Percentiles rank a stretch among this genome's conserved stretches.
Evolutionary conservation across 2,888 invertebrate genomes (phyloP).

Genomic region (Drosophila fulvimacula): DNA sequence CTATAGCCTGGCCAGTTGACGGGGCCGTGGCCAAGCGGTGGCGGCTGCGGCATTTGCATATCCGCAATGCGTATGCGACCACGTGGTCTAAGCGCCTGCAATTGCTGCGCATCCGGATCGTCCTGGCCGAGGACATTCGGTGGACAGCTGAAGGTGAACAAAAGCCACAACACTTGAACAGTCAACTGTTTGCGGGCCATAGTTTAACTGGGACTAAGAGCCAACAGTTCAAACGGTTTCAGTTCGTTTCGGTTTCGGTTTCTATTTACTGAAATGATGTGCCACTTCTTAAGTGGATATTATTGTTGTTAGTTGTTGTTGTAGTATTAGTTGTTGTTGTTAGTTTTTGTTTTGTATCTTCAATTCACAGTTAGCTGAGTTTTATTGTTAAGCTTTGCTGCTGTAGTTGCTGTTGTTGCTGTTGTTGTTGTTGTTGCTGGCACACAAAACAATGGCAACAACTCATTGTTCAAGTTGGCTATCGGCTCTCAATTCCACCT

Average conservation of each 20-base stretch:
- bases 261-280: slow-evolving; percentile 63
- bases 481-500: slow-evolving; percentile 45
- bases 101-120: slow-evolving; percentile 51
- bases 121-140: slow-evolving; percentile 20
- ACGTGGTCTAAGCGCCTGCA: slow-evolving; percentile 55
- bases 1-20: slow-evolving; percentile 46
- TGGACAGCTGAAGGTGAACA: slow-evolving; percentile 21
- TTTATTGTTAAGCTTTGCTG: slow-evolving; percentile 54
- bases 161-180: slow-evolving; percentile 30
- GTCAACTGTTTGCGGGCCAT: slow-evolving; percentile 47
- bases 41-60: slow-evolving; percentile 36
- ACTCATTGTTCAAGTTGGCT: slow-evolving; percentile 41
- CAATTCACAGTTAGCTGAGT: slow-evolving; percentile 62
- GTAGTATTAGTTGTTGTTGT: slow-evolving; percentile 5
- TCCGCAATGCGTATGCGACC: slow-evolving; percentile 71
- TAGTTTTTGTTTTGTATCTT: slow-evolving; percentile 26
- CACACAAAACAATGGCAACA: slow-evolving; percentile 30
- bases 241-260: slow-evolving; percentile 63
- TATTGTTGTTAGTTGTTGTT: slow-evolving; percentile 16
- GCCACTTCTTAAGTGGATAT: slow-evolving; percentile 60
- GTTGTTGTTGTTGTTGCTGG: slow-evolving; percentile 29
- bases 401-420: slow-evolving; percentile 39
- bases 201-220: slow-evolving; percentile 38
- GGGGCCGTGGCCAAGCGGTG: slow-evolving; percentile 12
- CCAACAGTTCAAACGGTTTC: slow-evolving; percentile 39